Evolutionary conservation across 1,140 invertebrate genomes (phyloP).

Genomic region (Yoshiicerus persimilis): DNA sequence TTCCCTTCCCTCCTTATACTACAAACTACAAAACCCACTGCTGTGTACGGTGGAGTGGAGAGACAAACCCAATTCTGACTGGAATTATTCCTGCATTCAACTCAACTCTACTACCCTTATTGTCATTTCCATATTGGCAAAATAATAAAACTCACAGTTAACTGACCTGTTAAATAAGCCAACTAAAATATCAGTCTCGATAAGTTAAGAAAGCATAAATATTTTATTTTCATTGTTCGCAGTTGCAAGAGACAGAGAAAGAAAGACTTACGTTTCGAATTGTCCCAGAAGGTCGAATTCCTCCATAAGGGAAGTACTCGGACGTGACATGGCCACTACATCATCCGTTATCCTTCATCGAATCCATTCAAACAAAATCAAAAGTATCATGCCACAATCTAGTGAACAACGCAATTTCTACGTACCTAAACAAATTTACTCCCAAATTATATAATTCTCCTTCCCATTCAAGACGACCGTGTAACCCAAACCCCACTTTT

Average conservation of each 20-base stretch:
- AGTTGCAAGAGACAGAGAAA: too few species aligned
- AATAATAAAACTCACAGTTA: not conserved
- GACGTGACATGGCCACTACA: conserved; percentile 83
- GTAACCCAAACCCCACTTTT: too few species aligned
- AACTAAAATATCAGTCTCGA: not conserved
- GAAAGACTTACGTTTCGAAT: conserved; percentile 67
- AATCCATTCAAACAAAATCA: not conserved
- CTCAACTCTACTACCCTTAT: not conserved
- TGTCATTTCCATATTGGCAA: not conserved
- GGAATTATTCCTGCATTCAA: not conserved
- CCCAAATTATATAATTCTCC: too few species aligned
- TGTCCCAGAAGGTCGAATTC: conserved; percentile 75
- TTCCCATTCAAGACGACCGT: too few species aligned
- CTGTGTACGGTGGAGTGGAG: too few species aligned
- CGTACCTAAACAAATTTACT: too few species aligned
- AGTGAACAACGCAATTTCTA: not conserved
- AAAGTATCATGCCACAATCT: not conserved
- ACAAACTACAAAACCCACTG: too few species aligned
- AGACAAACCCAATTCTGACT: not conserved
- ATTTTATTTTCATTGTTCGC: not conserved
- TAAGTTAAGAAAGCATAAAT: not conserved
- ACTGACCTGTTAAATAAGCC: not conserved
- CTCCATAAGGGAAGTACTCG: conserved; percentile 71
- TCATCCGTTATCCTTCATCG: conserved; percentile 77
- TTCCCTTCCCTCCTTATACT: not conserved